phyloP scores from a whole-genome alignment of 2,888 invertebrate species.

The Ametastegia equiseti region DNA sequence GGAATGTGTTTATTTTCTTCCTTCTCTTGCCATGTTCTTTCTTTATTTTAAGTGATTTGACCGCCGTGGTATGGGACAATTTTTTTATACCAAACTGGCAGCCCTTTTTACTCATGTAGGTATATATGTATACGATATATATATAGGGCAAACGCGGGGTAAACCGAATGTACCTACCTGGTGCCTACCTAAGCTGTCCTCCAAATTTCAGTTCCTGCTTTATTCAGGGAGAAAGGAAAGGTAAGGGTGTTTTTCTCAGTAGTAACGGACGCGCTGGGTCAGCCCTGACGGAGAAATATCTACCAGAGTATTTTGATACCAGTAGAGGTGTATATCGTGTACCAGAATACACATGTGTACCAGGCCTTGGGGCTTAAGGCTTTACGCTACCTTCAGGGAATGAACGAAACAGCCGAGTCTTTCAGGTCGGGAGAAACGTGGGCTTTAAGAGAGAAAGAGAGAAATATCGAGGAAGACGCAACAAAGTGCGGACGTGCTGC shows the following conservation, averaged over 20 bases:
- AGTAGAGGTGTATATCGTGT: background rate
- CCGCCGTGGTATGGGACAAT: background rate
- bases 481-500: slow-evolving; percentile 53
- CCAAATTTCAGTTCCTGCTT: slow-evolving; percentile 3
- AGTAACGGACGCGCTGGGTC: slow-evolving; percentile 30
- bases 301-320: slow-evolving; percentile 18
- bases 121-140: no score
- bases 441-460: slow-evolving; percentile 52
- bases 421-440: slow-evolving; percentile 44
- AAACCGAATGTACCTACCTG: background rate
- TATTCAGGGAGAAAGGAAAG: slow-evolving; percentile 29
- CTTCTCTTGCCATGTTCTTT: background rate
- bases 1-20: background rate
- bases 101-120: background rate
- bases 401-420: slow-evolving; percentile 40
- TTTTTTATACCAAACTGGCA: background rate
- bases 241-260: slow-evolving; percentile 17
- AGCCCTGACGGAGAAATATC: slow-evolving; percentile 22
- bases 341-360: slow-evolving; percentile 13
- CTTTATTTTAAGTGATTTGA: background rate
- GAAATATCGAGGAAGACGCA: slow-evolving; percentile 46
- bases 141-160: background rate
- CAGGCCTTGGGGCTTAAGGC: slow-evolving; percentile 16
- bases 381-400: slow-evolving; percentile 39
- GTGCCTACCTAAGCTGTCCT: background rate